Evolutionary conservation across 2,888 invertebrate genomes (phyloP).

Genomic region (Aelia acuminata): DNA sequence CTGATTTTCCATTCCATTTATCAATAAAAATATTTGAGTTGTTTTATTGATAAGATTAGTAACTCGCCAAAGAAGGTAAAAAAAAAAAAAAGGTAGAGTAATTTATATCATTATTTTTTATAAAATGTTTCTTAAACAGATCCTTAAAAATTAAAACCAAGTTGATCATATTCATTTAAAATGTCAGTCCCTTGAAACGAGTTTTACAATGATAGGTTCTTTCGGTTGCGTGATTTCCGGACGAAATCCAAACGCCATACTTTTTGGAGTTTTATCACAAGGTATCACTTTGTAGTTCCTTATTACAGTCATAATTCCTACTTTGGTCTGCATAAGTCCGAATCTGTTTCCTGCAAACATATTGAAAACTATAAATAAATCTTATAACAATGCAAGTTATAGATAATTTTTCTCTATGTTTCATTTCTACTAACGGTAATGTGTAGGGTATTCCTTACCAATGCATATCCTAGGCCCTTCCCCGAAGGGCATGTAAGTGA

Average conservation of each 20-base stretch:
- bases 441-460: conserved; percentile 69
- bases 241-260: neutral
- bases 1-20: too few relatives aligned
- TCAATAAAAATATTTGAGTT: too few relatives aligned
- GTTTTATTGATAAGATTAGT: too few relatives aligned
- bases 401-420: neutral
- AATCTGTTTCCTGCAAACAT: conserved; percentile 61
- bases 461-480: conserved; percentile 75
- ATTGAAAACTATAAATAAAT: neutral
- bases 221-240: neutral
- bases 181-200: neutral
- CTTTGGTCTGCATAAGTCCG: conserved; percentile 62
- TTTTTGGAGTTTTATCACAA: neutral
- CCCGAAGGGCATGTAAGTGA: conserved; percentile 74
- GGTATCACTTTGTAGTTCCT: conserved; percentile 46
- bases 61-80: too few relatives aligned
- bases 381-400: neutral
- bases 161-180: too few relatives aligned
- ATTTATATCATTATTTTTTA: too few relatives aligned
- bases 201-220: neutral
- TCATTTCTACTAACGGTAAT: conserved; percentile 54
- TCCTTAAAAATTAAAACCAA: too few relatives aligned
- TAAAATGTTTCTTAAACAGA: too few relatives aligned
- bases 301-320: conserved; percentile 60
- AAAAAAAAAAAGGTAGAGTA: too few relatives aligned